Evolutionary conservation across 2,888 invertebrate genomes (phyloP), one percentile per base, ranked within the genome.

Genomic region (Phengaris arion): DNA sequence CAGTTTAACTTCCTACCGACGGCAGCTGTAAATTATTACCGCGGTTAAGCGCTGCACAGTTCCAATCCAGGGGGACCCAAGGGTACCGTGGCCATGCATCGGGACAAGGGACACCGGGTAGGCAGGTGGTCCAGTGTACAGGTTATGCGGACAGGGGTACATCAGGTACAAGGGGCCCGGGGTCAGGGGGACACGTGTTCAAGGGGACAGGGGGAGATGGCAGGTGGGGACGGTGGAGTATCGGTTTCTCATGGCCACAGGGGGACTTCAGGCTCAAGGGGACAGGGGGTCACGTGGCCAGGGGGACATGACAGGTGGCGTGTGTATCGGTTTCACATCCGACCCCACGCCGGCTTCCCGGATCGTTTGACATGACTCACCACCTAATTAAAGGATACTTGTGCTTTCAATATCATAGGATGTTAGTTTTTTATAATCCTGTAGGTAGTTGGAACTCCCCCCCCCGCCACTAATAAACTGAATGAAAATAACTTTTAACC

Each of bases 251-350:
- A 22, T 59, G 35, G 10, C 4, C 1, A 22, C 35, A 59, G 35
- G 59, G 59, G 64, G 64, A 22, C 64, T 10, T 35, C 52, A 9
- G 52, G 52, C 8, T 8, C 52, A 2, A 52, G 52, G 52, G 52
- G 52, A 10, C 52, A 4, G 15, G 64, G 64, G 35, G 64, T 64
- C 59, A 59, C 59, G 64, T 64, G 35, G 35, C 5, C 35, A 64
- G 35, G 64, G 64, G 64, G 64, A 35, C 64, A 35, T 13, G 35
- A 54, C 72, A 72, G 72, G 72, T 72, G 76, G 74, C 48, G 59
- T 35, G 68, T 70, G 76, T 79, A 76, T 79, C 79, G 75, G 75
- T 79, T 79, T 78, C 79, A 79, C 75, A 77, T 79, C 79, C 79
- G 75, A 77, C 68, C 77, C 77, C 72, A 35, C 35, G 35, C 5